Evolutionary conservation across 2,888 invertebrate species (phyloP), one percentile per base, ranked within the genome.

Genomic region (Oxyscelio sp.): DNA sequence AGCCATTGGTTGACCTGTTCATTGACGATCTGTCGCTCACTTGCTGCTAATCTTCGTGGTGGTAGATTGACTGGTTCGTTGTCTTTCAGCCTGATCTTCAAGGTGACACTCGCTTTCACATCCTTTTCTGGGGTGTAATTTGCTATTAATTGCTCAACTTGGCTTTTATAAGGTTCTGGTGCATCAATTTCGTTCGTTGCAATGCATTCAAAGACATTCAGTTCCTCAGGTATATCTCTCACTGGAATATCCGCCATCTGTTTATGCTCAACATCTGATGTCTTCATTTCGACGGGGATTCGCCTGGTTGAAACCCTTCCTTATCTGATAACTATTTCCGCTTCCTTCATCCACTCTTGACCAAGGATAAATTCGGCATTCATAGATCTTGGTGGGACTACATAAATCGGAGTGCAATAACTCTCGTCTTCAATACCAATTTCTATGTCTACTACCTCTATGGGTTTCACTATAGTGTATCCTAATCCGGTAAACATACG

Each of bases 1-100:
- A 93, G 17, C 92, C 92, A 93, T 38, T 90, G 82, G 0, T 86
- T 63, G 9, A 92, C 75, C 56, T 91, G 91, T 0, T 70, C 15
- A 9, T 92, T 85, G 11, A 34, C 34, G 9, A 58, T 38, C 11
- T 38, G 56, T n/a, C 21, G 34, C 22, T 59, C 40, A 15, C 11
- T 59, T 6, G 59, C 40, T n/a, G 40, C 59, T 15, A 59, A 59
- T n/a, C 59, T 21, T 15, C 40, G 40, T 8, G 59, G 59, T 40
- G n/a, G 59, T 24, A 22, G 15, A n/a, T 15, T 40, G 2, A 59
- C 59, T 6, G 59, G 59, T 59, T 8, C 24, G 4, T 59, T 22
- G 24, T 59, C 59, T 9, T 38, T 59, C 22, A 59, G 13, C 5
- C n/a, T 43, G 15, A 59, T 59, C 40, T 59, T 59, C 59, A 24